phyloP scores from a whole-genome alignment of 2,797 vertebrate genomes.

The Lophius americanus region DNA sequence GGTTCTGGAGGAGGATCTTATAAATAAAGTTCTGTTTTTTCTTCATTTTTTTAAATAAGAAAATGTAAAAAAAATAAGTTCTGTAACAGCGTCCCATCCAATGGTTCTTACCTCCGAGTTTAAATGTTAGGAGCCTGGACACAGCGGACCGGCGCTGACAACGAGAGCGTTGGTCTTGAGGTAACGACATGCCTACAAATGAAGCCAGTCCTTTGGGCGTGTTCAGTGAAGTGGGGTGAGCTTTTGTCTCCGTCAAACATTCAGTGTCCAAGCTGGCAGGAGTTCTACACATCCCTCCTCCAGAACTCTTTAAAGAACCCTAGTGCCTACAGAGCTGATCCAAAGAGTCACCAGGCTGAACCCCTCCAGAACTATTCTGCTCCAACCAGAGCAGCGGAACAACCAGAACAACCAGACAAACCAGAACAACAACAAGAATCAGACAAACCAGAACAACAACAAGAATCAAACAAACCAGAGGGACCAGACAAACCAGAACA shows the following conservation, averaged over 20 bases:
- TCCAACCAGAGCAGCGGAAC: slow-evolving; percentile 8
- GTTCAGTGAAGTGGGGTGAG: slow-evolving; percentile 43
- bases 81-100: background rate
- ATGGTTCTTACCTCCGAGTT: too few relatives aligned
- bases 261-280: slow-evolving; percentile 25
- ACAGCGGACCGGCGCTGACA: slow-evolving; percentile 24
- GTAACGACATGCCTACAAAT: slow-evolving; percentile 63
- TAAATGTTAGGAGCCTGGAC: slow-evolving; percentile 11
- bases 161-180: slow-evolving; percentile 24
- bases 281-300: slow-evolving; percentile 56
- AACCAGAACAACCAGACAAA: too few relatives aligned
- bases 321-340: slow-evolving; percentile 5
- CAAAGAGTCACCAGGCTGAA: slow-evolving; percentile 6
- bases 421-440: too few relatives aligned
- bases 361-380: slow-evolving; percentile 24
- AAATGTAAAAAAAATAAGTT: background rate
- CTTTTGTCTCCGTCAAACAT: slow-evolving; percentile 60
- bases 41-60: too few relatives aligned
- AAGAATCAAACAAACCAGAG: too few relatives aligned
- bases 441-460: too few relatives aligned
- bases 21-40: too few relatives aligned
- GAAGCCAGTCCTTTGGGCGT: slow-evolving; percentile 54
- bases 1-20: too few relatives aligned
- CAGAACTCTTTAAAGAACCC: slow-evolving; percentile 50
- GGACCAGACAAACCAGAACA: too few relatives aligned